Evolutionary conservation across 2,113 vertebrate genomes (phyloP).

Genomic region (Ascaphus truei): DNA sequence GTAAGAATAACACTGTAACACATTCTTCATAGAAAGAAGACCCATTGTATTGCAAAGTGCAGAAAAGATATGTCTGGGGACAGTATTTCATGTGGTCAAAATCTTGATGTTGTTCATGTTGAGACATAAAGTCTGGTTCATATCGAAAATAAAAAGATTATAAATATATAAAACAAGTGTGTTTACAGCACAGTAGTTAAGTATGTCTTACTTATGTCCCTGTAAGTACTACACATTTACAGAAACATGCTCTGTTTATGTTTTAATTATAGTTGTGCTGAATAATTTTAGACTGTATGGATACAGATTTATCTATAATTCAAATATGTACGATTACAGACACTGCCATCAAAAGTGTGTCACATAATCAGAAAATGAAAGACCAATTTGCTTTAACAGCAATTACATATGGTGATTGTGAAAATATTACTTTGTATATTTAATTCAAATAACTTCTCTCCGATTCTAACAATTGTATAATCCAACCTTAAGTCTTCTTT

Average conservation of each 20-base stretch:
- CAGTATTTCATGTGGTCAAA: constrained; percentile 9
- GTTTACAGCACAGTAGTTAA: constrained; percentile 4
- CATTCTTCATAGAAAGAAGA: no score
- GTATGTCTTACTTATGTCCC: neutral
- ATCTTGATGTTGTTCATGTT: constrained; percentile 11
- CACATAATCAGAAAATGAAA: no score
- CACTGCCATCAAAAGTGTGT: neutral
- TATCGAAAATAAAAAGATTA: constrained; percentile 26
- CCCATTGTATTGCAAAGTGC: neutral
- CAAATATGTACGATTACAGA: neutral
- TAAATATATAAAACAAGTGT: neutral
- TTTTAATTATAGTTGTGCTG: neutral
- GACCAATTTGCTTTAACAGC: no score
- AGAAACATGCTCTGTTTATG: neutral
- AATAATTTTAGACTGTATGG: neutral
- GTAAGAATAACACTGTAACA: no score
- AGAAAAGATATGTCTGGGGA: constrained; percentile 19
- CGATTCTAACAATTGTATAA: no score
- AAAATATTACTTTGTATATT: no score
- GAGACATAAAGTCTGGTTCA: constrained; percentile 30
- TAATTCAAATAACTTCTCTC: no score
- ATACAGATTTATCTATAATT: neutral
- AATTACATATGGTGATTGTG: no score
- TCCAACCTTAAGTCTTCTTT: no score
- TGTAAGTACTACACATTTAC: neutral